A percentile compares a stretch with the other conserved stretches of the same genome.
phyloP scores from a whole-genome alignment of 2,888 invertebrate genomes.

The Leptopilina drosophilae region DNA sequence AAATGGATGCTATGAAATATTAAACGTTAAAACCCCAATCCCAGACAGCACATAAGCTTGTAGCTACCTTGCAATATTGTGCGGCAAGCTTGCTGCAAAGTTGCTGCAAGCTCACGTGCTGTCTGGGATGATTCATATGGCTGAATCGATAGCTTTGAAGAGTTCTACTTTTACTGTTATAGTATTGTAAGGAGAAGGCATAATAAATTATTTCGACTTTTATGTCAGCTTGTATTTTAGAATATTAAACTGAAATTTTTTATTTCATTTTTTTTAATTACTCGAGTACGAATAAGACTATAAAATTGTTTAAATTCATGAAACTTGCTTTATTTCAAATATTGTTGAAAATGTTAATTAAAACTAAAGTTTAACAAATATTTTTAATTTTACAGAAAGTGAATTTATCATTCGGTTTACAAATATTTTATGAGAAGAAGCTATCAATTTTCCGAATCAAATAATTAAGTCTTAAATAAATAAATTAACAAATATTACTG shows the following conservation, averaged over 20 bases:
- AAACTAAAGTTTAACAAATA: background rate
- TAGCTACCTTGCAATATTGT: no score
- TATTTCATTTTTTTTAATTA: background rate
- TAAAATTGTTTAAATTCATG: background rate
- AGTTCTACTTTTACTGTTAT: background rate
- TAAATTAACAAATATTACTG: background rate
- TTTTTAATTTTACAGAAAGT: no score
- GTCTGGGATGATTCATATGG: conserved; percentile 14
- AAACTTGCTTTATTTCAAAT: no score
- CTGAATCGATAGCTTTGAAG: background rate
- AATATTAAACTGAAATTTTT: no score
- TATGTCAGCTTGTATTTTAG: background rate
- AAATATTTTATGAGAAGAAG: no score
- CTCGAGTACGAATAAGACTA: background rate
- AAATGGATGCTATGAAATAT: no score
- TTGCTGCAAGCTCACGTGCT: no score
- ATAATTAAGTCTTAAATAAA: no score
- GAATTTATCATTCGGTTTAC: no score
- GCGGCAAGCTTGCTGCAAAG: no score
- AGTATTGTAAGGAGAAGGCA: background rate
- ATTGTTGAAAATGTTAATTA: background rate
- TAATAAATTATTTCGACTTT: background rate
- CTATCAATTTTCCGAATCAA: no score
- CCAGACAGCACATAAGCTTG: no score
- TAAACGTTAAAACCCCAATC: background rate